Base-by-base conservation (phyloP, 2,888 invertebrate species). In the Scaptomyza tumidula region DNA sequence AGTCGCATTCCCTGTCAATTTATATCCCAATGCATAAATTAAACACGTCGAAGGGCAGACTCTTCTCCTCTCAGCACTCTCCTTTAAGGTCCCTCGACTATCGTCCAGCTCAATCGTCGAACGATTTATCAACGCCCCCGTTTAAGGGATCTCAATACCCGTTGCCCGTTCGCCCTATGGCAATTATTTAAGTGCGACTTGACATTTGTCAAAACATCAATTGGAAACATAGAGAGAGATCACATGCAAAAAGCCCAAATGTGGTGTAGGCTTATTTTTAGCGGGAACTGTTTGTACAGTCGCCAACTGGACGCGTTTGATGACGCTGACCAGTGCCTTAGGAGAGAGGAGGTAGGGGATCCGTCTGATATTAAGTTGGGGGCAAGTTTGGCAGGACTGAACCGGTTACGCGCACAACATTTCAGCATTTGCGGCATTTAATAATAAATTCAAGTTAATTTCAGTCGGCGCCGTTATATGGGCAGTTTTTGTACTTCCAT, bases 401-500 rank as follows among this genome's bases (percentile, higher is more conserved):
- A 86, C 88, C 77, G 88, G 86, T 86, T 86, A 48, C 2, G 24
- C 24, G 27, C 35, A 16, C 48, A 37, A 54, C 54, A 24, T n/a
- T 16, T 62, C 58, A 46, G 50, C 49, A 56, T 65, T 77, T 59
- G 65, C 64, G 44, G 60, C 54, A 55, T 66, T 81, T 74, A 76
- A 71, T 79, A 83, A 76, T 86, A 86, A 80, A 86, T 83, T 73
- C 70, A 77, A 77, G 63, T 78, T 84, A 84, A 86, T 75, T 84
- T 68, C 79, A 73, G 70, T 41, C 70, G 88, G 79, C 88, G 85
- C 85, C 85, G 85, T 85, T 85, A 88, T 85, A 88, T 83, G 77
- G 73, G 49, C 81, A 71, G 61, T 73, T 64, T 53, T 57, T 68
- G 57, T 57, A 63, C 63, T 50, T 54, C 50, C 27, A 41, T 46